phyloP scores from a whole-genome alignment of 1,140 invertebrate species.

The Trachelipus rathkii region DNA sequence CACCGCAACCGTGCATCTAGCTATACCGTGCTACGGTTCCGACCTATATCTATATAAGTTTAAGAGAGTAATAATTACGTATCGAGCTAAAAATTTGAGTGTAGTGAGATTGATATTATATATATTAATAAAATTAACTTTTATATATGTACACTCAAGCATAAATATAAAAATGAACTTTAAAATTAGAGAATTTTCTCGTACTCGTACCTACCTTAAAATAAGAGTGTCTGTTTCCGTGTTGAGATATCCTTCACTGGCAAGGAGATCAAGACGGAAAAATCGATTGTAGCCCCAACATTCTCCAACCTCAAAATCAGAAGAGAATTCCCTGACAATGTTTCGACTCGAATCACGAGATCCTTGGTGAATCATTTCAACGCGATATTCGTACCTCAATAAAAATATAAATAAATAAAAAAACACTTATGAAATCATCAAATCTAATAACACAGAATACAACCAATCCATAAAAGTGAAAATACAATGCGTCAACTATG shows the following conservation, averaged over 20 bases:
- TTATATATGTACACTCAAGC: neutral
- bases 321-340: slow-evolving; percentile 81
- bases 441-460: no score
- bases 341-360: slow-evolving; percentile 80
- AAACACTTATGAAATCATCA: no score
- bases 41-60: no score
- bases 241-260: slow-evolving; percentile 78
- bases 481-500: no score
- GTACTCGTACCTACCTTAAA: slow-evolving; percentile 50
- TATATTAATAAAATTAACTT: slow-evolving; percentile 14
- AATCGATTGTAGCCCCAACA: slow-evolving; percentile 96
- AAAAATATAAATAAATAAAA: slow-evolving; percentile 16
- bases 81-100: no score
- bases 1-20: no score
- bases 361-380: slow-evolving; percentile 91
- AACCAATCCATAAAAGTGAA: no score
- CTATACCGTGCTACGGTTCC: no score
- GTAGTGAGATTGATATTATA: no score
- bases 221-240: slow-evolving; percentile 69
- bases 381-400: slow-evolving; percentile 80
- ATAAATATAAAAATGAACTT: neutral
- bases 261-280: slow-evolving; percentile 82
- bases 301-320: slow-evolving; percentile 94
- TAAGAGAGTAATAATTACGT: no score
- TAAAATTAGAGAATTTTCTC: neutral